A percentile compares a stretch with the other conserved stretches of the same genome.
Conservation (phyloP, 2,113 vertebrate genomes). For the Phalacrocorax brasilianus region DNA sequence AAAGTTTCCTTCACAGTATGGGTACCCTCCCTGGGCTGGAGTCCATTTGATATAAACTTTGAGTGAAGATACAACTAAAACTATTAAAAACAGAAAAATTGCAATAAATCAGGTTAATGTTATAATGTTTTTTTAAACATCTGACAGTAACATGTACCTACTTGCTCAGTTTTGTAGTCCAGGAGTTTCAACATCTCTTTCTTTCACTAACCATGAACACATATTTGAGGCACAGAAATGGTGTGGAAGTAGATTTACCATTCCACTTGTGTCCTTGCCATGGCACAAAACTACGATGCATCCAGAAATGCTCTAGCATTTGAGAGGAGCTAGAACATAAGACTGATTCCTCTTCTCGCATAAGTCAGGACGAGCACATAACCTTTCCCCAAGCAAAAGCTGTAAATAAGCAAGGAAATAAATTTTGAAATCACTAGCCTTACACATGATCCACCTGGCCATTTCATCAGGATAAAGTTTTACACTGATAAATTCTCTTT, state of each 20-base stretch:
- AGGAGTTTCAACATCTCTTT: neutral
- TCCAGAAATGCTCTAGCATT: neutral
- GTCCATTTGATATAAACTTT: neutral
- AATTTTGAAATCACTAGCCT: neutral
- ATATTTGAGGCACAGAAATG: neutral
- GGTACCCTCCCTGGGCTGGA: neutral
- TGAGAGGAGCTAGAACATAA: neutral
- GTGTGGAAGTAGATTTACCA: neutral
- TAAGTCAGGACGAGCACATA: neutral
- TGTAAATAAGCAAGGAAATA: neutral
- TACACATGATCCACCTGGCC: neutral
- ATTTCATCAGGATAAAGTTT: neutral
- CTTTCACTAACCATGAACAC: neutral
- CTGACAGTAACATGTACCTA: neutral
- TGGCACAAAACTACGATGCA: neutral
- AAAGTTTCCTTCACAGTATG: neutral
- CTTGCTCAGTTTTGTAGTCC: neutral
- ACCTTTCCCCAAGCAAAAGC: neutral
- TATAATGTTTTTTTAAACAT: neutral
- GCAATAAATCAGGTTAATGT: neutral
- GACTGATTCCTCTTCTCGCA: too few species aligned
- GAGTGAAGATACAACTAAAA: neutral
- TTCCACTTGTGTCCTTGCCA: neutral
- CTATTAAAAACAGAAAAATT: neutral
- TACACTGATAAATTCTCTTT: neutral